Conservation (phyloP, 2,888 invertebrate species). For the Capitulum mitella region DNA sequence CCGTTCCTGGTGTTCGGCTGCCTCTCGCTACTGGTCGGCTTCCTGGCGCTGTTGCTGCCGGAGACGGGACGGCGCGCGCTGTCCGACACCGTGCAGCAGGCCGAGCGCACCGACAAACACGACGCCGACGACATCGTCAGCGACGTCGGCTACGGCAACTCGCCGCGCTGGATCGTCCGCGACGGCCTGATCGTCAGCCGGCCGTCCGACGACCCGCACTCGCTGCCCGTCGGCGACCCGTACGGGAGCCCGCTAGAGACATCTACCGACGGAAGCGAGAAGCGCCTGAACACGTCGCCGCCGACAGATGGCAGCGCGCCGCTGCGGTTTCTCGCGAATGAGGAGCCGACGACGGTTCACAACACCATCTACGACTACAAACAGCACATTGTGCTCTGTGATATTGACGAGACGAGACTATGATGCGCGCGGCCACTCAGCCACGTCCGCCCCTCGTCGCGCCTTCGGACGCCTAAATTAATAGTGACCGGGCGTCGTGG, state of each 20-base stretch:
- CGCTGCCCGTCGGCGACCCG: conserved; percentile 1
- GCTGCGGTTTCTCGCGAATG: not conserved
- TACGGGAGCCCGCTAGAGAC: not conserved
- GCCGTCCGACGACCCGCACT: conserved; percentile 16
- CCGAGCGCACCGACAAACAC: conserved; percentile 45
- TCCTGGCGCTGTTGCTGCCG: conserved; percentile 58
- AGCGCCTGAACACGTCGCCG: not conserved
- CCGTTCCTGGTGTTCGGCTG: conserved; percentile 58
- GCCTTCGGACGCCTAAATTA: too few species aligned
- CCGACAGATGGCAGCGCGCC: not conserved
- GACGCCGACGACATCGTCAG: conserved; percentile 27
- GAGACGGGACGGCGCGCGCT: conserved; percentile 59
- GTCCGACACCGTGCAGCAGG: conserved; percentile 61
- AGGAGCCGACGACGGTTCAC: not conserved
- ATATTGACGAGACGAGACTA: conserved; percentile 12
- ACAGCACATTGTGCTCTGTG: not conserved
- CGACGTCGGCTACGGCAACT: conserved; percentile 32
- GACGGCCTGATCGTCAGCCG: conserved; percentile 32
- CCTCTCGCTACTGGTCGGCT: conserved; percentile 49
- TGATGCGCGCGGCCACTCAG: too few species aligned
- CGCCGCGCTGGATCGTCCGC: conserved; percentile 33
- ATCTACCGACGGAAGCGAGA: not conserved
- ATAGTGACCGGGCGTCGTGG: too few species aligned
- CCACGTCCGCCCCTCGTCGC: too few species aligned
- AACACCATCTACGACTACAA: not conserved